A percentile compares a stretch with the other conserved stretches of the same genome.
phyloP scores from a whole-genome alignment of 2,888 invertebrate genomes.

The Nebria salina region DNA sequence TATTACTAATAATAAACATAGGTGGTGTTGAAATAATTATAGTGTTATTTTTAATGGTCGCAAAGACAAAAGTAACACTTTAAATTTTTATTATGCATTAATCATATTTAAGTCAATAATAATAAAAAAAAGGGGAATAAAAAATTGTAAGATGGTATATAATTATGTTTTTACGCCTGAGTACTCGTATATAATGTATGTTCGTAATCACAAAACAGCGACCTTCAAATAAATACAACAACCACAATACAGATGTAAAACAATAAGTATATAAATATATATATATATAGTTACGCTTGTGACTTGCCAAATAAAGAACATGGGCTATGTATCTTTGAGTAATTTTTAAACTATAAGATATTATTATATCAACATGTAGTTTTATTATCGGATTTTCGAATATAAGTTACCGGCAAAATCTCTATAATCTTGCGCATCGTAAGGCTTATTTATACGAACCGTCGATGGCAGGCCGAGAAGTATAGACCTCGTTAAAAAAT shows the following conservation, averaged over 20 bases:
- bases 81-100: neutral
- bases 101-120: neutral
- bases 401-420: no score
- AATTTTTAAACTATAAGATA: no score
- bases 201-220: neutral
- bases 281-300: neutral
- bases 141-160: neutral
- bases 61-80: neutral
- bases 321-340: no score
- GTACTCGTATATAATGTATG: neutral
- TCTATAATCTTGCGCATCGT: no score
- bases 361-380: no score
- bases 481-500: neutral
- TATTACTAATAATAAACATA: neutral
- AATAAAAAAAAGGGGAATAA: neutral
- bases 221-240: neutral
- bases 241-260: neutral
- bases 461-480: neutral
- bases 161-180: neutral
- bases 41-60: neutral
- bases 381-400: no score
- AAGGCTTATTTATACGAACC: no score
- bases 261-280: neutral
- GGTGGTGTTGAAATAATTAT: neutral
- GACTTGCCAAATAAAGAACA: no score